phyloP scores from a whole-genome alignment of 2,797 vertebrate species.

The Acropternis orthonyx region DNA sequence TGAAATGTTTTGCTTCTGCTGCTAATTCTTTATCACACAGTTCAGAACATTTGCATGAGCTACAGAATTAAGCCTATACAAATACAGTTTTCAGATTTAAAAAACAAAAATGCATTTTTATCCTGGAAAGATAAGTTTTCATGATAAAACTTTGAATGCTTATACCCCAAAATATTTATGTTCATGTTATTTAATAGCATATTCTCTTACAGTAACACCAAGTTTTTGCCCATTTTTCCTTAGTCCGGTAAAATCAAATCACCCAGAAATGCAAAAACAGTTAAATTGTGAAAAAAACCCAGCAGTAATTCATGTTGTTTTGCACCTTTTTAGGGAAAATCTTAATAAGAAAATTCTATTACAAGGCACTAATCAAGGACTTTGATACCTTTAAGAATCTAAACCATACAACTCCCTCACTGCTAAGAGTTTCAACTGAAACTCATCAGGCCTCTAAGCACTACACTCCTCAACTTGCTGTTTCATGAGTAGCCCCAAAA shows the following conservation, averaged over 20 bases:
- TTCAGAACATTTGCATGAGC: background rate
- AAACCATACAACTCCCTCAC: background rate
- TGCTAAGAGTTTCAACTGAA: background rate
- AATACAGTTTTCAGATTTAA: background rate
- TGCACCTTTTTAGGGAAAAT: background rate
- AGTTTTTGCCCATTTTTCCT: background rate
- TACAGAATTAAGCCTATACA: background rate
- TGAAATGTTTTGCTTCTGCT: background rate
- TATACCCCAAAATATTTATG: background rate
- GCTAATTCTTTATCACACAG: background rate
- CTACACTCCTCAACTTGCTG: background rate
- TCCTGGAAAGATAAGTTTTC: background rate
- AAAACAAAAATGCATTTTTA: background rate
- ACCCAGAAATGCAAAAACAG: background rate
- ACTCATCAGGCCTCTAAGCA: background rate
- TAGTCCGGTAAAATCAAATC: background rate
- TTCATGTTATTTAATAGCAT: background rate
- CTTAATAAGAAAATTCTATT: background rate
- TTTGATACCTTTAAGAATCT: background rate
- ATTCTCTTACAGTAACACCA: background rate
- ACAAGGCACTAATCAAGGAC: background rate
- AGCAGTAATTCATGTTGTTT: background rate
- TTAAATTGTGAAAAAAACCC: background rate
- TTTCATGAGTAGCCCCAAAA: background rate
- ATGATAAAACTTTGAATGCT: background rate